Conservation (phyloP, 2,113 vertebrate species). For the Spermophilus dauricus region DNA sequence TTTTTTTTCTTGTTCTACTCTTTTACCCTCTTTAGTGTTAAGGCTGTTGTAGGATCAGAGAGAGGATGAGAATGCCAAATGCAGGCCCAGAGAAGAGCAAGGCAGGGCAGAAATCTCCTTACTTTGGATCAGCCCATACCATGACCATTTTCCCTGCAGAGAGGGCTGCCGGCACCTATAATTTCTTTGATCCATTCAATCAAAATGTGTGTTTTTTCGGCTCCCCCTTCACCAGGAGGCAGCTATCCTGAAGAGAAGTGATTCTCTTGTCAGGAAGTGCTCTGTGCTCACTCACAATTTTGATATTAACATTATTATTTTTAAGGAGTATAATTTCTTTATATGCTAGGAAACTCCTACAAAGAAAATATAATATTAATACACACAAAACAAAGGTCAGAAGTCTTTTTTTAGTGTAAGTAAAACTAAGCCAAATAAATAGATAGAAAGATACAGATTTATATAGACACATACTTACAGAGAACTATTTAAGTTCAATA, state of each 20-base stretch:
- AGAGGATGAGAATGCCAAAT: background rate
- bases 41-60: background rate
- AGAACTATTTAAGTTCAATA: conserved; percentile 7
- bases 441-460: background rate
- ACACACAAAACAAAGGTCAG: background rate
- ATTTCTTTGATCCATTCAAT: conserved; percentile 66
- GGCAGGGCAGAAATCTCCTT: background rate
- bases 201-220: conserved; percentile 19
- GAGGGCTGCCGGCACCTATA: background rate
- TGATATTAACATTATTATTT: conserved; percentile 66
- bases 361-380: background rate
- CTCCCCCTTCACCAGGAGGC: background rate
- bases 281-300: conserved; percentile 52
- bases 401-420: background rate
- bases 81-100: background rate
- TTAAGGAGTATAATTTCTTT: background rate
- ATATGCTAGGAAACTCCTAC: background rate
- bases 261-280: conserved; percentile 38
- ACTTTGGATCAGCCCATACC: background rate
- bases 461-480: background rate
- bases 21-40: background rate
- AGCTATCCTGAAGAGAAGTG: background rate
- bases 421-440: conserved; percentile 1
- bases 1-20: background rate
- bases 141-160: conserved; percentile 44